Base-by-base conservation (phyloP, 2,797 vertebrate genomes). In the Gallirallus australis region DNA sequence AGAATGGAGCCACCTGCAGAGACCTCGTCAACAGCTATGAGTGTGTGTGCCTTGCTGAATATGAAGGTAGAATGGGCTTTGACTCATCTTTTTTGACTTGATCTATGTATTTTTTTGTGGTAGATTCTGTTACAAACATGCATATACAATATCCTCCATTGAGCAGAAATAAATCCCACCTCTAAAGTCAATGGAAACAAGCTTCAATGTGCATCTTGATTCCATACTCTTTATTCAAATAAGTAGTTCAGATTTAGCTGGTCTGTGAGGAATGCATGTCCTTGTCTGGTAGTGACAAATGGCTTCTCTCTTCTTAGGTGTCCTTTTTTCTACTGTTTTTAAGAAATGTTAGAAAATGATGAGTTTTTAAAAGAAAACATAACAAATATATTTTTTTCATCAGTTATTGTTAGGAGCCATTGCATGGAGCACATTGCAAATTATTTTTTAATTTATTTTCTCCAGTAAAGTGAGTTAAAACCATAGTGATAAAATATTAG, bases 1-100 rank as follows among this genome's bases (percentile, higher is more conserved):
- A 99, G 97, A 99, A 99, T 0, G 98, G 99, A 5, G 99, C 99
- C 96, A 99, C 99, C 97, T 99, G 99, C 95, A 98, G 98, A 94
- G 99, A 99, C 95, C 98, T 99, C 0, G 97, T 99, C 91, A 99
- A 99, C 37, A 97, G 98, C 80, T 99, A 99, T 0, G 98, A 99
- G 96, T 99, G 99, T 64, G 96, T 98, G 88, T 99, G 99, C 95
- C 98, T 98, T n/a, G 96, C 98, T 18, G 99, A 99, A 69, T 99
- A 99, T 78, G 98, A 99, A 98, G 99, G 99, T 99, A 96, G 88
- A 94, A 45, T 23, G 40, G 12, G 7, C 3, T 25, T 56, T 33
- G 17, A 33, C 27, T 56, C 33, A 23, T 13, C 20, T 6, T 16
- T 40, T 52, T 19, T 25, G 4, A 53, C 4, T 54, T 39, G 21